These are phyloP conservation scores for Ischnus inquisitorius DNA, from an alignment of 2,888 invertebrate species.

Conservation along the genomic window DNA sequence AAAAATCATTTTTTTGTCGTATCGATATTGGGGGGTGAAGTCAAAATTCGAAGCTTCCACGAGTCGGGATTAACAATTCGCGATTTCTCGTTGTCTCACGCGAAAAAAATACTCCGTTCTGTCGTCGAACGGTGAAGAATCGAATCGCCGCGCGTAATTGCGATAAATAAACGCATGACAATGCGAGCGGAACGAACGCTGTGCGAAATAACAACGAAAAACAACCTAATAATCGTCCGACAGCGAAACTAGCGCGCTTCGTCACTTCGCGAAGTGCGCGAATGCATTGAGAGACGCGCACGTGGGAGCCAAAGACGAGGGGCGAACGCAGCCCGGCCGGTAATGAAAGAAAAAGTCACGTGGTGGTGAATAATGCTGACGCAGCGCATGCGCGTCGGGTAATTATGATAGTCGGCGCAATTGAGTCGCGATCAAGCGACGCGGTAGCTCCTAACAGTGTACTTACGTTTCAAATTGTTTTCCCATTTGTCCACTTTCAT, in stretches of 20 bases:
- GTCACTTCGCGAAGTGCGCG: neutral
- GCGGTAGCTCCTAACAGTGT: no score
- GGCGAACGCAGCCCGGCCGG: neutral
- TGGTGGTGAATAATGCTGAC: neutral
- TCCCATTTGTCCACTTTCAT: no score
- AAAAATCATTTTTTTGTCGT: slow-evolving; percentile 68
- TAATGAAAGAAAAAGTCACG: neutral
- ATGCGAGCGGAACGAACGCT: slow-evolving; percentile 4
- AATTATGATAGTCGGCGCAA: neutral
- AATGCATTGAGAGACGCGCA: neutral
- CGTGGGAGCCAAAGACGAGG: neutral
- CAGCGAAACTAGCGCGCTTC: no score
- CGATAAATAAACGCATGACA: slow-evolving; percentile 26
- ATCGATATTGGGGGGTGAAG: neutral
- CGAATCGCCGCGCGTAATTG: slow-evolving; percentile 4
- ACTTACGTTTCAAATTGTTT: no score
- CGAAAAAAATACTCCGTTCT: neutral
- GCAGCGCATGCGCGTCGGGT: neutral
- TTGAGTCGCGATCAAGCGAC: neutral
- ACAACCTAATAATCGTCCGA: slow-evolving; percentile 19
- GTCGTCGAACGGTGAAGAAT: neutral
- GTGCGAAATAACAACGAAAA: neutral
- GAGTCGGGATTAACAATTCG: neutral
- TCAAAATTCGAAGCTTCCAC: neutral
- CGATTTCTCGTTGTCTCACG: neutral